Conservation (phyloP, 2,888 invertebrate genomes). For the Cheilosia soror region DNA sequence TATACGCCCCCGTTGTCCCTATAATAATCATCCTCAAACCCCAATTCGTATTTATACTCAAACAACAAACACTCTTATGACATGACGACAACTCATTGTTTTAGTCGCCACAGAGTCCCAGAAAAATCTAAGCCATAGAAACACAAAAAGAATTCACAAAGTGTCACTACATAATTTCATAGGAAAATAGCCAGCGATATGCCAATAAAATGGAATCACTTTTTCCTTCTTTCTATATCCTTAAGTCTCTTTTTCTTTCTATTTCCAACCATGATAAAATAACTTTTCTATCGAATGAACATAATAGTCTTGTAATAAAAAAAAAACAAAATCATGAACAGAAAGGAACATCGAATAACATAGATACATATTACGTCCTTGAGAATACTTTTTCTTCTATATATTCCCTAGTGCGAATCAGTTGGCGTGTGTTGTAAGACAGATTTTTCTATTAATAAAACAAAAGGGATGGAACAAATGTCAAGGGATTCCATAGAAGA, state of each 20-base stretch:
- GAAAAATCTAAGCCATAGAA: background rate
- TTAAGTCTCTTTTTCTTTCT: background rate
- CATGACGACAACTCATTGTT: background rate
- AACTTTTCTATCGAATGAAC: constrained; percentile 12
- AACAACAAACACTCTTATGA: background rate
- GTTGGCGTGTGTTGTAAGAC: background rate
- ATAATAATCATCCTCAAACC: background rate
- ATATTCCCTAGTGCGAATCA: background rate
- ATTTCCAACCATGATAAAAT: background rate
- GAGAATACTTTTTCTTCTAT: background rate
- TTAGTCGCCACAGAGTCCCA: constrained; percentile 1
- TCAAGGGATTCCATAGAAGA: background rate
- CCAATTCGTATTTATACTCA: background rate
- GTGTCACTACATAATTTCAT: background rate
- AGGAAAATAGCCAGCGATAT: background rate
- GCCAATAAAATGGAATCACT: constrained; percentile 12
- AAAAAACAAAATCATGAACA: background rate
- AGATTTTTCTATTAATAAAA: constrained; percentile 19
- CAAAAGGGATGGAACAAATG: constrained; percentile 5
- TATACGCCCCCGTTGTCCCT: constrained; percentile 26
- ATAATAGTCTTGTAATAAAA: background rate
- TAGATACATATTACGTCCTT: background rate
- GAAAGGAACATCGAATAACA: background rate
- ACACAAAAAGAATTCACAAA: background rate
- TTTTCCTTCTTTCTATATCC: background rate